Base-by-base conservation (phyloP, 2,113 vertebrate genomes). In the Sakesphorus luctuosus region DNA sequence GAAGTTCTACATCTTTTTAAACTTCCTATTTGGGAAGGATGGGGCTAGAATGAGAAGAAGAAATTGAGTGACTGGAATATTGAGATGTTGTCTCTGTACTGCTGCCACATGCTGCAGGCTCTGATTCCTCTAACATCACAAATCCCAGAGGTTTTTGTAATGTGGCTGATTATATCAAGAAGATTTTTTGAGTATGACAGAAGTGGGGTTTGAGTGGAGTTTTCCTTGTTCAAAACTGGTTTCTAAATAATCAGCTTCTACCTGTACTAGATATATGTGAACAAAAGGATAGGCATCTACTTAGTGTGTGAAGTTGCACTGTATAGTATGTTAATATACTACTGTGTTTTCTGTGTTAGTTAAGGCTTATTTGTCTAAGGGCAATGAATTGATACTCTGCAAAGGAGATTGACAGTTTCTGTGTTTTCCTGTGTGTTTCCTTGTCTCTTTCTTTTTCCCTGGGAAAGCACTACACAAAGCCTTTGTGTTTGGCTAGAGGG, bases 401-500 rank as follows among this genome's bases (percentile, higher is more conserved):
- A 82, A 52, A 58, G 92, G 61, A 80, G 75, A 86, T 9, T n/a
- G 86, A 77, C 61, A 84, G 72, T 61, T 90, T 84, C 59, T 90
- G 24, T 74, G 25, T 94, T 49, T 91, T 84, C 53, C 59, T 63
- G 15, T 71, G 59, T 94, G 61, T 91, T 85, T 49, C 1, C 9
- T 79, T 62, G 62, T 87, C 53, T 77, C 68, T 87, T 66, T 63
- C 71, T 63, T 73, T 66, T 95, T 44, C 82, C 88, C 85, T 88
- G 72, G 66, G 90, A 72, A 74, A 59, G 67, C 85, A 61, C 44
- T 59, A 33, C 90, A 96, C 90, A 95, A 96, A 95, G 95, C 93
- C 92, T 94, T 97, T 96, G 93, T 96, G 94, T 91, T 61, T 84
- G 90, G 68, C 65, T 78, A 10, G 69, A 95, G 84, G 93, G 94